Percentiles rank a stretch among this genome's conserved stretches.
Conservation (phyloP, 2,113 vertebrate genomes). For the Chaetodon auriga region DNA sequence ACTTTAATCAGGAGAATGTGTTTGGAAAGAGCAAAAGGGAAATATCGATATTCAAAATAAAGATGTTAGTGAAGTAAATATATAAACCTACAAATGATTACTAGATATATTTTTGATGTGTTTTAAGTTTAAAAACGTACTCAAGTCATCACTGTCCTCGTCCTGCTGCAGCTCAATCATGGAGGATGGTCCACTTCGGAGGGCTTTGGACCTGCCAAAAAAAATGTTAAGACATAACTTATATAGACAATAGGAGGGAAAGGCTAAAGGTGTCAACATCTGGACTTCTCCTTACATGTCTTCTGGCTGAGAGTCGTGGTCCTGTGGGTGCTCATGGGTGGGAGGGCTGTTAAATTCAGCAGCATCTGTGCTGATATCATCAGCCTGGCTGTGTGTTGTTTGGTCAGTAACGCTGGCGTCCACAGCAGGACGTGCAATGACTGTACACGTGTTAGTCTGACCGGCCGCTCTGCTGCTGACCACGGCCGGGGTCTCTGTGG, state of each 20-base stretch:
- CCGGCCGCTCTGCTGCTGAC: neutral
- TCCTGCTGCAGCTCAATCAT: slow-evolving; percentile 67
- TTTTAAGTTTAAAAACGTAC: slow-evolving; percentile 51
- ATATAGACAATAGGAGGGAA: neutral
- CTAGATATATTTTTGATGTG: neutral
- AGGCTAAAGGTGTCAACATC: neutral
- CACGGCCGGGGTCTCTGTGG: neutral
- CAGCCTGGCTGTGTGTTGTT: neutral
- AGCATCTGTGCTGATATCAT: neutral
- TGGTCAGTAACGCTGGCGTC: neutral
- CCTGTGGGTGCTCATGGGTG: neutral
- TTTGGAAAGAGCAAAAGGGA: no score
- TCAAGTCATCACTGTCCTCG: slow-evolving; percentile 52
- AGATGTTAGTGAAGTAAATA: no score
- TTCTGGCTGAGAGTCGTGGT: slow-evolving; percentile 12
- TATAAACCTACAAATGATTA: neutral
- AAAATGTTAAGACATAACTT: neutral
- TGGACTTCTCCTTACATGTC: slow-evolving; percentile 44
- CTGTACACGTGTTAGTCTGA: slow-evolving; percentile 3
- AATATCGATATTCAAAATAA: no score
- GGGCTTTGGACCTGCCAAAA: slow-evolving; percentile 55
- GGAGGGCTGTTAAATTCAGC: neutral
- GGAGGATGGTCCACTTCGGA: slow-evolving; percentile 79
- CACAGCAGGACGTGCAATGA: neutral
- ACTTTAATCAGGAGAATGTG: no score